Evolutionary conservation across 2,888 invertebrate species (phyloP).

Genomic region (Tetrapedia diversipes): DNA sequence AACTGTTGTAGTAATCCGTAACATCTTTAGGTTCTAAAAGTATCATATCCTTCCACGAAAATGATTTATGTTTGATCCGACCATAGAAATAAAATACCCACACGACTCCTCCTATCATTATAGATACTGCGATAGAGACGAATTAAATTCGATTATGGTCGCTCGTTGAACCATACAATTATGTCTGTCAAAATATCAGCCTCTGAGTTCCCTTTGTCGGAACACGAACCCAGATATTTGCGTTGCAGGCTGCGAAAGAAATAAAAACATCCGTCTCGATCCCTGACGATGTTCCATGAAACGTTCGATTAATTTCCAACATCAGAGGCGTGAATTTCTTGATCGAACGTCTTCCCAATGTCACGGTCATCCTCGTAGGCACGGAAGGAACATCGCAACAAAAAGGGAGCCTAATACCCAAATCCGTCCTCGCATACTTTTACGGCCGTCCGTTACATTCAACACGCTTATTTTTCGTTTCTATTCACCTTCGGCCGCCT

Average conservation of each 20-base stretch:
- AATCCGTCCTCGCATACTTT: slow-evolving; percentile 67
- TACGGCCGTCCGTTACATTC: slow-evolving; percentile 59
- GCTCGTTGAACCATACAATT: slow-evolving; percentile 71
- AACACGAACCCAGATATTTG: slow-evolving; percentile 43
- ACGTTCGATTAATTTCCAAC: slow-evolving; percentile 36
- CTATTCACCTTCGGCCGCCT: slow-evolving; percentile 61
- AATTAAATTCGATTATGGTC: slow-evolving; percentile 75
- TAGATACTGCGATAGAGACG: slow-evolving; percentile 73
- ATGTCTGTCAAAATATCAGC: slow-evolving; percentile 73
- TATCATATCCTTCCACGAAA: background rate
- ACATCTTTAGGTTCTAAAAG: background rate
- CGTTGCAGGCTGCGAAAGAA: slow-evolving; percentile 17
- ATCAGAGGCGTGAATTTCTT: background rate
- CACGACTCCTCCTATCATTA: slow-evolving; percentile 53
- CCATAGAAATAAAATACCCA: background rate
- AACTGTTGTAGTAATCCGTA: too few relatives aligned
- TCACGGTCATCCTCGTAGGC: slow-evolving; percentile 29
- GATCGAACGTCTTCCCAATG: slow-evolving; percentile 26
- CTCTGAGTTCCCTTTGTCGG: slow-evolving; percentile 45
- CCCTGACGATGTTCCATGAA: slow-evolving; percentile 1
- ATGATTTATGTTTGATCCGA: slow-evolving; percentile 7
- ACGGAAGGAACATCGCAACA: background rate
- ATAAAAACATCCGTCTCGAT: slow-evolving; percentile 9
- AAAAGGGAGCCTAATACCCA: slow-evolving; percentile 42
- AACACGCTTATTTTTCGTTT: slow-evolving; percentile 57